Conservation (phyloP, 2,797 vertebrate species). For the Cirrhinus mrigala region DNA sequence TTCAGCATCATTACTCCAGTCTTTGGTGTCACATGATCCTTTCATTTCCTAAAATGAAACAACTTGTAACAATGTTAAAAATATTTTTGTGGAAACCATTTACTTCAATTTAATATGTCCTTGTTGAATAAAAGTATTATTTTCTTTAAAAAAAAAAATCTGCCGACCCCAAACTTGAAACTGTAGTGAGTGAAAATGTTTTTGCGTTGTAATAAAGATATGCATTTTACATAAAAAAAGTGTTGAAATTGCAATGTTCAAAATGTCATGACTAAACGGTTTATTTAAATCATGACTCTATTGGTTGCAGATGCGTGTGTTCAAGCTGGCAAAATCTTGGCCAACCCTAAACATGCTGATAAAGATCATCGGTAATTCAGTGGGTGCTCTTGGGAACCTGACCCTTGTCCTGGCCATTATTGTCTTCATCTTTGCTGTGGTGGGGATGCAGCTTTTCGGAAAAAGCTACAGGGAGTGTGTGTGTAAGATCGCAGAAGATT, state of each 20-base stretch:
- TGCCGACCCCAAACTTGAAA: not conserved
- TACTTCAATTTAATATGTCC: not conserved
- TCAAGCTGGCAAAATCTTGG: slow-evolving; percentile 97
- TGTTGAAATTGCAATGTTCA: not conserved
- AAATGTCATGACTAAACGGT: not conserved
- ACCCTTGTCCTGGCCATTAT: slow-evolving; percentile 94
- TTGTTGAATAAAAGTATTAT: not conserved
- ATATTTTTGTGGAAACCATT: too few relatives aligned
- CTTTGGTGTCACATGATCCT: not conserved
- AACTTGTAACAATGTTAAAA: too few relatives aligned
- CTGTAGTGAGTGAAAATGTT: not conserved
- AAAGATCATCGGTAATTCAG: slow-evolving; percentile 95
- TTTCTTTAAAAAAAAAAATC: not conserved
- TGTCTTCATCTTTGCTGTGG: slow-evolving; percentile 95
- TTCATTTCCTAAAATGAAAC: not conserved
- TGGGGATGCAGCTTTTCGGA: slow-evolving; percentile 97
- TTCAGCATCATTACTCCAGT: not conserved
- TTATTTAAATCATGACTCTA: slow-evolving; percentile 13
- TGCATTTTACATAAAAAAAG: not conserved
- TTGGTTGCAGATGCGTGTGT: slow-evolving; percentile 88
- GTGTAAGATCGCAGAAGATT: slow-evolving; percentile 87
- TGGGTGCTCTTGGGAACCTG: slow-evolving; percentile 93
- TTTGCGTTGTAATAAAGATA: not conserved
- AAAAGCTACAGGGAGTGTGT: slow-evolving; percentile 92
- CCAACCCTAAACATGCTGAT: slow-evolving; percentile 96